Evolutionary conservation across 2,113 vertebrate genomes (phyloP).

Genomic region (Dipodomys spectabilis): DNA sequence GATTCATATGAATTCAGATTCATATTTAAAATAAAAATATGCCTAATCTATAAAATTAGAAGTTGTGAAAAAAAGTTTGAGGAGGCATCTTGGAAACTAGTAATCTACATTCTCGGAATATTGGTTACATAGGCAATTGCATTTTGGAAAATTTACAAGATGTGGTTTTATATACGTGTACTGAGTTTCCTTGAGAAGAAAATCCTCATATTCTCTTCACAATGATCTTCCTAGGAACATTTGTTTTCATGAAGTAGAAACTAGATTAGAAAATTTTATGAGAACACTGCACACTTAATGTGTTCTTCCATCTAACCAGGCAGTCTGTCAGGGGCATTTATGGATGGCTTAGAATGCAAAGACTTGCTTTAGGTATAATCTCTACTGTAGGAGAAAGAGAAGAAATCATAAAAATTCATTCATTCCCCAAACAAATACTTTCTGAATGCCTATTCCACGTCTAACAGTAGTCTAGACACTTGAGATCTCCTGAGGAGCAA

Average conservation of each 20-base stretch:
- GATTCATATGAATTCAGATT: background rate
- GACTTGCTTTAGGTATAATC: background rate
- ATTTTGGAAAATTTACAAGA: background rate
- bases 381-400: background rate
- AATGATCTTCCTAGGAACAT: conserved; percentile 12
- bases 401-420: background rate
- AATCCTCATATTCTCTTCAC: background rate
- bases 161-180: background rate
- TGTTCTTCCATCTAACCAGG: background rate
- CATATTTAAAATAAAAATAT: conserved; percentile 12
- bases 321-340: background rate
- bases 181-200: background rate
- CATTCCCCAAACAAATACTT: conserved; percentile 1
- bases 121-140: background rate
- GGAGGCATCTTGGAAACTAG: too few species aligned
- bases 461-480: background rate
- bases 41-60: conserved; percentile 1
- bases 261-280: conserved; percentile 10
- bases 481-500: background rate
- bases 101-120: background rate
- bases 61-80: background rate
- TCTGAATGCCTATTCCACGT: background rate
- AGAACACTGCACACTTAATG: background rate
- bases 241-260: conserved; percentile 40
- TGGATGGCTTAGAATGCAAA: background rate